Conservation (phyloP, 2,797 vertebrate species). For the Ciconia nigra region DNA sequence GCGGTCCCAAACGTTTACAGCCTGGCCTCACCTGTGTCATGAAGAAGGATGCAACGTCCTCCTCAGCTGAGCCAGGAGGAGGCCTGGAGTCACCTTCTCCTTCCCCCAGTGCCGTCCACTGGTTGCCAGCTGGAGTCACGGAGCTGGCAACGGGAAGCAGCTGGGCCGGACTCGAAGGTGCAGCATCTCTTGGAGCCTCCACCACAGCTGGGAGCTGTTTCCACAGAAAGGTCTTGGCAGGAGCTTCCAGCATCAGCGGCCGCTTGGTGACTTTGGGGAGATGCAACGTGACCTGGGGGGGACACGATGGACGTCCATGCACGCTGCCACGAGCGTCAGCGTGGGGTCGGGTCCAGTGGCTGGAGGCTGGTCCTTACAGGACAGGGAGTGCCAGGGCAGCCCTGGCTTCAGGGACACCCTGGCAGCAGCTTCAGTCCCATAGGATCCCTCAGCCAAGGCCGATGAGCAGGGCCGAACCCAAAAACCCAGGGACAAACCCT, state of each 20-base stretch:
- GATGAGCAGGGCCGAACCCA: neutral
- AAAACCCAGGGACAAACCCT: neutral
- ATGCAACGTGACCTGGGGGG: conserved; percentile 70
- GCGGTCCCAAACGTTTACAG: neutral
- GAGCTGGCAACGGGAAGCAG: neutral
- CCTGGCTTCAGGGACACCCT: neutral
- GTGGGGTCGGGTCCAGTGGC: accelerated
- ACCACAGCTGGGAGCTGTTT: neutral
- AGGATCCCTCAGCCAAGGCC: neutral
- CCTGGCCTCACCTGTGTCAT: conserved; percentile 76
- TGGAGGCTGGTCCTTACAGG: neutral
- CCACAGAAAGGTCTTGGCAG: neutral
- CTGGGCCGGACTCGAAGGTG: neutral
- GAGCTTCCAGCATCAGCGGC: neutral
- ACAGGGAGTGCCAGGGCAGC: neutral
- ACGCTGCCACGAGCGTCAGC: accelerated
- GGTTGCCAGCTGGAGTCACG: accelerated
- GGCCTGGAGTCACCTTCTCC: neutral
- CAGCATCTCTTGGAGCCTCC: neutral
- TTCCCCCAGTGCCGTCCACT: neutral
- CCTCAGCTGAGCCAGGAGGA: neutral
- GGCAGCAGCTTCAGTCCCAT: neutral
- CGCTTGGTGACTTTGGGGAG: conserved; percentile 71
- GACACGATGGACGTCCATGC: accelerated
- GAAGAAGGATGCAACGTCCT: conserved; percentile 76